Conservation (phyloP, 2,888 invertebrate genomes). For the Trichogramma dendrolimi region DNA sequence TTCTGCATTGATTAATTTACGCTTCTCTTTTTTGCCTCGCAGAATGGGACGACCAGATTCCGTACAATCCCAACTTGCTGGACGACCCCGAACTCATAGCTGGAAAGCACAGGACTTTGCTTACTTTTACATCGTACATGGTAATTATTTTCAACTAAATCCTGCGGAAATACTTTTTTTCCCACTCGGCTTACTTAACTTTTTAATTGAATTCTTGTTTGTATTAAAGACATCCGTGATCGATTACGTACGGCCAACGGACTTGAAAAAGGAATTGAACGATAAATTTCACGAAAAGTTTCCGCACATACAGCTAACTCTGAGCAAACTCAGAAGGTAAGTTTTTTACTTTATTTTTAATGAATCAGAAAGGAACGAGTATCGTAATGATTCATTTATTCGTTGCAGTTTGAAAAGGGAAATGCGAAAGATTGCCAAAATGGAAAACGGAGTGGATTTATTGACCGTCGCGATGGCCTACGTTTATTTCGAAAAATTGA, state of each 20-base stretch:
- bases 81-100: conserved; percentile 91
- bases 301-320: conserved; percentile 87
- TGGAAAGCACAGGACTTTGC: conserved; percentile 79
- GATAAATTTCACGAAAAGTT: conserved; percentile 94
- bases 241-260: conserved; percentile 92
- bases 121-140: conserved; percentile 86
- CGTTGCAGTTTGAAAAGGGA: conserved; percentile 80
- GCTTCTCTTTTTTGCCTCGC: conserved; percentile 35
- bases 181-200: not conserved
- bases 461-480: conserved; percentile 93
- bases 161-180: not conserved
- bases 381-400: not conserved
- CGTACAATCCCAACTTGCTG: conserved; percentile 82
- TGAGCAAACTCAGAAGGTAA: conserved; percentile 93
- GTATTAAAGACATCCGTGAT: conserved; percentile 78
- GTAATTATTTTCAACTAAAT: conserved; percentile 39
- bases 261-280: conserved; percentile 93
- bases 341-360: conserved; percentile 3
- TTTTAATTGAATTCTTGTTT: not conserved
- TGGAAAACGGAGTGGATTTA: conserved; percentile 78
- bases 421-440: conserved; percentile 86
- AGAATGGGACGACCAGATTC: conserved; percentile 51
- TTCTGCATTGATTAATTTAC: not conserved
- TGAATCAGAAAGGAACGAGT: not conserved
- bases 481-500: conserved; percentile 97